A percentile compares a stretch with the other conserved stretches of the same genome.
phyloP scores from a whole-genome alignment of 2,113 vertebrate species.

The Urocitellus parryii region DNA sequence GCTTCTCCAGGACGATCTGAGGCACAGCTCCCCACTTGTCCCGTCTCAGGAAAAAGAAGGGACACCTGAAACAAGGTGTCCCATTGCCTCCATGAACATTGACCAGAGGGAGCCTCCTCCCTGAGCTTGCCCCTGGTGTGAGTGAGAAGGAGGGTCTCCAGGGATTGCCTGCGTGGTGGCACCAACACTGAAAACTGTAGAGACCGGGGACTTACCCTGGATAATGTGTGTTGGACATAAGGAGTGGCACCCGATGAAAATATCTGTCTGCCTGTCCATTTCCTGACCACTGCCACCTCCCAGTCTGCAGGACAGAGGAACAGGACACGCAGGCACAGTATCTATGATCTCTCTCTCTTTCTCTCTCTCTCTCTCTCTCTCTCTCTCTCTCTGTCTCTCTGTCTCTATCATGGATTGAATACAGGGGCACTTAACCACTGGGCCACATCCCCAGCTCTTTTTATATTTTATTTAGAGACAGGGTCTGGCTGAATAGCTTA shows the following conservation, averaged over 20 bases:
- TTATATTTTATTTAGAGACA: too few species aligned
- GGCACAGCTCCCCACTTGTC: fast-evolving
- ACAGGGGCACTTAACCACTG: too few species aligned
- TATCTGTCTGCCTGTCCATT: background rate
- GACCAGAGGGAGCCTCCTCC: too few species aligned
- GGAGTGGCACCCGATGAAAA: background rate
- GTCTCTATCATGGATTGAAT: too few species aligned
- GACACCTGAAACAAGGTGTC: fast-evolving
- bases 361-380: too few species aligned
- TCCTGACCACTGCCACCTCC: background rate
- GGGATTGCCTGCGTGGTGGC: background rate
- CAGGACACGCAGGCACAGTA: fast-evolving
- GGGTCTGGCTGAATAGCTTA: too few species aligned
- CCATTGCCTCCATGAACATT: fast-evolving
- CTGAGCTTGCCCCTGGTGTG: fast-evolving
- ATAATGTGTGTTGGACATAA: fast-evolving
- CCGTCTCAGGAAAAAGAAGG: background rate
- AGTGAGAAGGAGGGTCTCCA: background rate
- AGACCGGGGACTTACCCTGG: fast-evolving
- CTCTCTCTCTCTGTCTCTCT: too few species aligned
- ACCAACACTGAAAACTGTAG: background rate
- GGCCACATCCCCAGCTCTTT: too few species aligned
- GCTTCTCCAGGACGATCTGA: background rate
- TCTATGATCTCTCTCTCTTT: fast-evolving
- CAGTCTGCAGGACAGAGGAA: background rate